A percentile compares a stretch with the other conserved stretches of the same genome.
Evolutionary conservation across 2,888 invertebrate species (phyloP).

Genomic region (Drosophila tanythrix): DNA sequence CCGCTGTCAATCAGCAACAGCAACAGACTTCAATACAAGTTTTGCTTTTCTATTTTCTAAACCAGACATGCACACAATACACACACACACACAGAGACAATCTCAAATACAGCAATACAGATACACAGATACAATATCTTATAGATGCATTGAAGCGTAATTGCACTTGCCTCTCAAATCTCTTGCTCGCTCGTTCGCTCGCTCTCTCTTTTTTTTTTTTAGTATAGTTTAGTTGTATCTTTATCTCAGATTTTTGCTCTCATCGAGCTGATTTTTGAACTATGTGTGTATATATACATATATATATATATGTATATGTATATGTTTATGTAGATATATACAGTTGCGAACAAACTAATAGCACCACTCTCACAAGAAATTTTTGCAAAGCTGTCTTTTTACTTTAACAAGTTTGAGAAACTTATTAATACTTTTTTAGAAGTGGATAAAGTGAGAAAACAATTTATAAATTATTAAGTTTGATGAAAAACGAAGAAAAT

Average conservation of each 20-base stretch:
- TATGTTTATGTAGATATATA: neutral
- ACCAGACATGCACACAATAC: slow-evolving; percentile 22
- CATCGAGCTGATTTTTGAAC: slow-evolving; percentile 37
- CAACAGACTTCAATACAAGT: slow-evolving; percentile 45
- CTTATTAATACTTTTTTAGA: neutral
- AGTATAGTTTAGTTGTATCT: slow-evolving; percentile 2
- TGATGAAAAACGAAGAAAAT: neutral
- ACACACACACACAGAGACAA: slow-evolving; percentile 15
- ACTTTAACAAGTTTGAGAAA: neutral
- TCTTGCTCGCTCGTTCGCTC: slow-evolving; percentile 11
- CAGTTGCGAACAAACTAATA: neutral
- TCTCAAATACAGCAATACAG: slow-evolving; percentile 39
- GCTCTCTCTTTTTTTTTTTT: slow-evolving; percentile 9
- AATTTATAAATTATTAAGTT: rapidly evolving
- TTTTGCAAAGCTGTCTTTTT: neutral
- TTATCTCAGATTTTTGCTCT: slow-evolving; percentile 39
- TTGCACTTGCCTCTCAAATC: slow-evolving; percentile 62
- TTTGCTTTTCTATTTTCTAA: slow-evolving; percentile 43
- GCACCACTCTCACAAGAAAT: neutral
- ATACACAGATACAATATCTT: slow-evolving; percentile 78
- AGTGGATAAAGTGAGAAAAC: neutral
- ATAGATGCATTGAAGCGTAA: slow-evolving; percentile 74
- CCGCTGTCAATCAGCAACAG: slow-evolving; percentile 59
- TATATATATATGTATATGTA: neutral
- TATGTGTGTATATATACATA: neutral